Base-by-base conservation (phyloP, 2,888 invertebrate genomes). In the Yponomeuta evonymella region DNA sequence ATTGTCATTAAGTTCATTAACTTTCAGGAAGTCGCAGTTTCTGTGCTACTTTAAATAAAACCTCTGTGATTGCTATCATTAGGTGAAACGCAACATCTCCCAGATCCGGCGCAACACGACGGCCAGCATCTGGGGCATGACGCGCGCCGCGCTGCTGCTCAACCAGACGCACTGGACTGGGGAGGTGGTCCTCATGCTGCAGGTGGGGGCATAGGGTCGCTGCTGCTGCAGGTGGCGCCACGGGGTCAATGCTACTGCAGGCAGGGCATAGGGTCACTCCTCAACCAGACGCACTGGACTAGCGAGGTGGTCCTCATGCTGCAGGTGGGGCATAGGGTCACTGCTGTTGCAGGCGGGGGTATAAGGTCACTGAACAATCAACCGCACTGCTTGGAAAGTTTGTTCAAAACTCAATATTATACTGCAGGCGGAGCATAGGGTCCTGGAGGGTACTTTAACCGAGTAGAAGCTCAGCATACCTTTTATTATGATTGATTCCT, bases 201-300 rank as follows among this genome's bases (percentile, higher is more conserved):
- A 93, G 84, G 93, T 93, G 75, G 48, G 23, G 66, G 51, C 51
- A 15, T 15, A 12, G 51, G 15, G 51, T 15, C 15, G 2, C 51
- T 58, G 51, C 15, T 58, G 33, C 33, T 5, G 8, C 43, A 43
- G 43, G 43, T 8, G 9, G 48, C 1, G 66, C 15, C 51, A 15
- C 4, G 2, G 51, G 15, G 15, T 15, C 15, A 12, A 9, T 58
- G 51, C 15, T 58, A 5, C 33, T 5, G 8, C 43, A 43, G 43
- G 43, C 8, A 43, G 8, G 8, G 43, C 43, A 43, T 43, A 43
- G 43, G 5, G 3, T 33, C 33, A 33, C 33, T 96, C 48, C 93
- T 97, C 73, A 93, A 94, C 76, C 94, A 96, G 82, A 94, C 94
- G 72, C 95, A 96, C 84, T 98, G 98, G 96, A 97, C 96, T 23